These are phyloP conservation scores for Campylomormyrus numenius DNA, from an alignment of 2,113 vertebrate genomes.

Conservation along the genomic window DNA sequence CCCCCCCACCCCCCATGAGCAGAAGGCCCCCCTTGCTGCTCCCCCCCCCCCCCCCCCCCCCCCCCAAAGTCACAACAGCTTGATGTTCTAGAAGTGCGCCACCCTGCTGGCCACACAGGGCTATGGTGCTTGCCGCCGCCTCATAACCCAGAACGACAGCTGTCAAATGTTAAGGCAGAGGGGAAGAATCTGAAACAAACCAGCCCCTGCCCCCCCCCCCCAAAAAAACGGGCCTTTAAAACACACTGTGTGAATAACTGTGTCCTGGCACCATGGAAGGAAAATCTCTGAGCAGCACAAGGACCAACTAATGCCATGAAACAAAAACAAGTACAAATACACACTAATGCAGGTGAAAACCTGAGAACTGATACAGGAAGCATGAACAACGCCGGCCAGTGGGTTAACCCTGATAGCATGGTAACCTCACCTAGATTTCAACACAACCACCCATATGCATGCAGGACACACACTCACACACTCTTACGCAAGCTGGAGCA, in stretches of 20 bases:
- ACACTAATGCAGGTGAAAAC: background rate
- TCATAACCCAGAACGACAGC: background rate
- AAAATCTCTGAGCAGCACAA: background rate
- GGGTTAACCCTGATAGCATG: background rate
- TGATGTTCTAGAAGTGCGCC: background rate
- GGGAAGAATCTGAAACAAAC: background rate
- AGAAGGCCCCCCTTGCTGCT: no score
- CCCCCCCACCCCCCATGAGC: no score
- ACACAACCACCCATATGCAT: background rate
- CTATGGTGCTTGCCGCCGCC: background rate
- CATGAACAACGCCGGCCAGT: background rate
- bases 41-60: background rate
- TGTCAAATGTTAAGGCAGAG: background rate
- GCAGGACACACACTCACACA: background rate
- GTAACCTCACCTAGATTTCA: background rate
- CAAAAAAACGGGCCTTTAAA: background rate
- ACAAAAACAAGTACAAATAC: background rate
- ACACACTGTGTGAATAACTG: background rate
- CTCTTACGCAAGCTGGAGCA: background rate
- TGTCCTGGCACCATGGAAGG: background rate
- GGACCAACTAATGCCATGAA: background rate
- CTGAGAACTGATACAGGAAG: background rate
- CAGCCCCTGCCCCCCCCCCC: background rate
- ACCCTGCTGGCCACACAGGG: background rate
- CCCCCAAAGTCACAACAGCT: background rate